Evolutionary conservation across 1,140 invertebrate species (phyloP), one percentile per base, ranked within the genome.

Genomic region (Drosophila carrolli): DNA sequence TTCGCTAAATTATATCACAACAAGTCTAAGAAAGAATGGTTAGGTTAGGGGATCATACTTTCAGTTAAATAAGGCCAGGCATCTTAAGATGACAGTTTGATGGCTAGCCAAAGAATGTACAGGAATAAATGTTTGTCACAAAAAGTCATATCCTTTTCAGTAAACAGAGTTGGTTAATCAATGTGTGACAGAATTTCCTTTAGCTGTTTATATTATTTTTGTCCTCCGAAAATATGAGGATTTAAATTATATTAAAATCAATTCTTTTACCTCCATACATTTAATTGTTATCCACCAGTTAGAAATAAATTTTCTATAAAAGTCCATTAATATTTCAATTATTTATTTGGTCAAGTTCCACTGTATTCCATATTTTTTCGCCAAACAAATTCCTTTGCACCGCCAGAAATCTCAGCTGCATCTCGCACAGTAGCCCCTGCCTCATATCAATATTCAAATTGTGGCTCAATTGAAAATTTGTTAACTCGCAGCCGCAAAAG

Each of bases 381-480:
- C n/a, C 27, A 14, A 35, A n/a, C 13, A 65, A 2, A 16, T 47
- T 46, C 23, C 4, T 35, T 4, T 29, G 7, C 38, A 11, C 46
- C 38, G 13, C 4, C 23, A 58, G 23, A 56, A 82, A 88, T 88
- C 78, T 73, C 66, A 46, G 55, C 37, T 40, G 23, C 32, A 88
- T 82, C 75, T 58, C 32, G 48, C 51, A 88, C 79, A 83, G 83
- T 79, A 88, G 80, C 84, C 37, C 41, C 44, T 51, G 61, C 27
- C 43, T 40, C 77, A 75, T 81, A 89, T 89, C 80, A 89, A 89
- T 89, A 89, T 89, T 89, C 84, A 89, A 89, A 89, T 89, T 89
- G 84, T 84, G 84, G 84, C 84, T 89, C 84, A 89, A 89, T 89
- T 89, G 74, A 84, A 88, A 88, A 84, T 89, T 89, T 89, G 84